Percentiles rank a stretch among this genome's conserved stretches.
Evolutionary conservation across 2,888 invertebrate species (phyloP).

Genomic region (Erebia palarica): DNA sequence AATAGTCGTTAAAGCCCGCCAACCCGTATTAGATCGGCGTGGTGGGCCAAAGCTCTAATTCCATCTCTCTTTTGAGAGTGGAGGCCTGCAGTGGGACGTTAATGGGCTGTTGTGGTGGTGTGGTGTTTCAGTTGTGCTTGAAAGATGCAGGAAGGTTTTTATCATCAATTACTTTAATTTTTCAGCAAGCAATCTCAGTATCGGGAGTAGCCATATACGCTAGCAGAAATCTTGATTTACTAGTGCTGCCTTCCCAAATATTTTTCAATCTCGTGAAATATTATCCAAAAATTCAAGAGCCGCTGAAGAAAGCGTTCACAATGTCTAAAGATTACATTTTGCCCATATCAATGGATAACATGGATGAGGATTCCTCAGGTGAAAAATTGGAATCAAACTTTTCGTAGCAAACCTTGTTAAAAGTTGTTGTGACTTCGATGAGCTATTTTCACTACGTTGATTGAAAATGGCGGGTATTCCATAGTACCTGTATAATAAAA

Average conservation of each 20-base stretch:
- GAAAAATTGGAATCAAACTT: constrained; percentile 34
- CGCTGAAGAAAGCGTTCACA: constrained; percentile 67
- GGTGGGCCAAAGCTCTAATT: too few species aligned
- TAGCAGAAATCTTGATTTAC: constrained; percentile 70
- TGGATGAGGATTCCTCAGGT: constrained; percentile 62
- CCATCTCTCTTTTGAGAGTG: too few species aligned
- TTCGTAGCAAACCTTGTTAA: constrained; percentile 30
- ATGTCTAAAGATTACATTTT: constrained; percentile 71
- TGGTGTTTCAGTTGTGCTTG: too few species aligned
- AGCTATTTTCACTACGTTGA: neutral
- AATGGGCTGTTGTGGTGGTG: too few species aligned
- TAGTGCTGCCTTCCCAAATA: constrained; percentile 68
- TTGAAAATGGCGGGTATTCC: constrained; percentile 4
- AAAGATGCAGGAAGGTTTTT: too few species aligned
- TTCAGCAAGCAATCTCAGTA: constrained; percentile 69
- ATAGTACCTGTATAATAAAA: constrained; percentile 2
- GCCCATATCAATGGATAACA: constrained; percentile 65
- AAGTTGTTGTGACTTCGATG: constrained; percentile 25
- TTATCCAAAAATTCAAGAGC: constrained; percentile 73
- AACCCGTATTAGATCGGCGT: too few species aligned
- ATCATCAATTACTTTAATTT: neutral
- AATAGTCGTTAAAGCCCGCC: too few species aligned
- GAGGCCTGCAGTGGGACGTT: too few species aligned
- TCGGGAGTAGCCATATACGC: constrained; percentile 72
- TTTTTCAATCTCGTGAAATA: constrained; percentile 73